A percentile compares a stretch with the other conserved stretches of the same genome.
Evolutionary conservation across 2,888 invertebrate species (phyloP).

Genomic region (Diachrysia chrysitis): DNA sequence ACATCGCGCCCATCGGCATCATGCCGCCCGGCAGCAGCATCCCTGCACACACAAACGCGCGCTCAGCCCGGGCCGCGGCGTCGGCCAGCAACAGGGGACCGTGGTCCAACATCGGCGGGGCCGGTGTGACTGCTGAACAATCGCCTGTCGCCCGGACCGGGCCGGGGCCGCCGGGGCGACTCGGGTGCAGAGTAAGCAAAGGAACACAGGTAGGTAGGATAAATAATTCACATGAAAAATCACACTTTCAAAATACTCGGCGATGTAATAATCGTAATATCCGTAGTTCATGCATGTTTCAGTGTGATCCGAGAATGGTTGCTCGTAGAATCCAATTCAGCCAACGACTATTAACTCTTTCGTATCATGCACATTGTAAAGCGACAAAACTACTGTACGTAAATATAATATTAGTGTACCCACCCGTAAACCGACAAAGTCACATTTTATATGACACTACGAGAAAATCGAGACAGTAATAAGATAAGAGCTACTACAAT

Average conservation of each 20-base stretch:
- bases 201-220: conserved; percentile 85
- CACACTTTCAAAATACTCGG: conserved; percentile 84
- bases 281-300: conserved; percentile 80
- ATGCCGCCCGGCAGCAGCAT: conserved; percentile 84
- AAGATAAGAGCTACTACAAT: conserved; percentile 87
- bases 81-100: conserved; percentile 72
- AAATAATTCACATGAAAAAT: conserved; percentile 87
- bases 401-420: conserved; percentile 88
- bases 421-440: conserved; percentile 86
- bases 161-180: conserved; percentile 55
- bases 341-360: conserved; percentile 78
- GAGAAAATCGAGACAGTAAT: conserved; percentile 88
- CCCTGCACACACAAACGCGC: conserved; percentile 75
- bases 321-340: conserved; percentile 74
- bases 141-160: conserved; percentile 74
- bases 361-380: conserved; percentile 87
- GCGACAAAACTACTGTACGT: conserved; percentile 88
- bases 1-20: conserved; percentile 75
- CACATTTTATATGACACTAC: conserved; percentile 84
- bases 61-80: conserved; percentile 50
- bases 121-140: conserved; percentile 81
- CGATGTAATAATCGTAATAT: conserved; percentile 72
- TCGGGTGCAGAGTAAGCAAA: conserved; percentile 81
- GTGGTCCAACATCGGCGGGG: conserved; percentile 80
- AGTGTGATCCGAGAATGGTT: conserved; percentile 73